Percentiles rank a stretch among this genome's conserved stretches.
These are phyloP conservation scores for Psilopsiagon aymara DNA, from an alignment of 2,113 vertebrate species.

Conservation along the genomic window DNA sequence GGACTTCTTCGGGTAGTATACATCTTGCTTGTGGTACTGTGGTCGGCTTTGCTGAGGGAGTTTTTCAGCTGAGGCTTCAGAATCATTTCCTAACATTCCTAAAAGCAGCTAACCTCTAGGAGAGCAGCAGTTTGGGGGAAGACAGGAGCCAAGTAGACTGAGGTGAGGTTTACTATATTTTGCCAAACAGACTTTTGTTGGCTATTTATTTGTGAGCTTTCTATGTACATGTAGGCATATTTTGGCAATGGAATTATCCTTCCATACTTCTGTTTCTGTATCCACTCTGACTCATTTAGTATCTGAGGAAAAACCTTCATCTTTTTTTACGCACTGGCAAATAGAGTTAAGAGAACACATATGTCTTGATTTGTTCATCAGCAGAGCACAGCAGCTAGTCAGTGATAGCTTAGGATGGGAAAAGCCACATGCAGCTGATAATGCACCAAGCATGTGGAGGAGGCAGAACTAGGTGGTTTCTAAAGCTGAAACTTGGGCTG, in stretches of 20 bases:
- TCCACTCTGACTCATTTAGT: neutral
- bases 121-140: neutral
- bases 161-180: neutral
- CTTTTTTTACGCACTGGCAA: neutral
- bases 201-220: neutral
- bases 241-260: neutral
- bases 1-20: fast-evolving
- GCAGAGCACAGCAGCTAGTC: neutral
- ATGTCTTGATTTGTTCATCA: neutral
- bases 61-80: neutral
- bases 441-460: neutral
- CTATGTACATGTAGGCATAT: neutral
- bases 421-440: neutral
- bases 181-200: neutral
- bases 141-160: neutral
- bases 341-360: neutral
- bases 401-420: neutral
- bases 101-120: neutral
- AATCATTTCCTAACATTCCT: neutral
- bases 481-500: neutral
- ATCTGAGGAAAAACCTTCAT: neutral
- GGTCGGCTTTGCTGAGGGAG: neutral
- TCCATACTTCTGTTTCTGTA: neutral
- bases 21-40: neutral
- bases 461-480: neutral